A percentile compares a stretch with the other conserved stretches of the same genome.
phyloP scores from a whole-genome alignment of 2,113 vertebrate species.

The Stomatorhinus ivindoensis region DNA sequence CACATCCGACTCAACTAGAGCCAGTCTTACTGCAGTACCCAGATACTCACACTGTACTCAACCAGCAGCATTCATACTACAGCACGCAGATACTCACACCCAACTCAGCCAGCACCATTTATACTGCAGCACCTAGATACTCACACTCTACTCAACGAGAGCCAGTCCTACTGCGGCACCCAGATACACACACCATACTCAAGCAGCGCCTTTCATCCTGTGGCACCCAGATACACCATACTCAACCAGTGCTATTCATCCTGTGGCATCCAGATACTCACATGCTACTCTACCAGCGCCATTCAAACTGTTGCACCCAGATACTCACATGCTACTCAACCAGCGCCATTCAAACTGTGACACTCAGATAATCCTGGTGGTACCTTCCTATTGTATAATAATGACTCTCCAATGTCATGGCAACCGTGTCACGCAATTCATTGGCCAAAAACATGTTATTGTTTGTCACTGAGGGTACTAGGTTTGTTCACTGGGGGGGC shows the following conservation, averaged over 20 bases:
- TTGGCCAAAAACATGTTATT: neutral
- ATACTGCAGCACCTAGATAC: neutral
- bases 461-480: neutral
- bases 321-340: neutral
- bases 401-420: slow-evolving; percentile 14
- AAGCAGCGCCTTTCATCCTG: neutral
- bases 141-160: neutral
- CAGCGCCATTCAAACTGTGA: too few relatives aligned
- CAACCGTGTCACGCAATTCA: neutral
- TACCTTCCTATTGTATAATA: neutral
- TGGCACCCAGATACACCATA: neutral
- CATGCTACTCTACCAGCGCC: neutral
- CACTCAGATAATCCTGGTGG: neutral
- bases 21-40: too few relatives aligned
- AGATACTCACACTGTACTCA: neutral
- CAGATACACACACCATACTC: neutral
- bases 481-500: neutral
- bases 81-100: neutral
- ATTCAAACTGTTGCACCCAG: too few relatives aligned
- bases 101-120: neutral
- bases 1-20: neutral
- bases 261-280: neutral
- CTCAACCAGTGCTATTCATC: neutral
- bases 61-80: too few relatives aligned
- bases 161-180: too few relatives aligned